Percentiles rank a stretch among this genome's conserved stretches.
phyloP scores from a whole-genome alignment of 2,113 vertebrate genomes.

The Sitta europaea region DNA sequence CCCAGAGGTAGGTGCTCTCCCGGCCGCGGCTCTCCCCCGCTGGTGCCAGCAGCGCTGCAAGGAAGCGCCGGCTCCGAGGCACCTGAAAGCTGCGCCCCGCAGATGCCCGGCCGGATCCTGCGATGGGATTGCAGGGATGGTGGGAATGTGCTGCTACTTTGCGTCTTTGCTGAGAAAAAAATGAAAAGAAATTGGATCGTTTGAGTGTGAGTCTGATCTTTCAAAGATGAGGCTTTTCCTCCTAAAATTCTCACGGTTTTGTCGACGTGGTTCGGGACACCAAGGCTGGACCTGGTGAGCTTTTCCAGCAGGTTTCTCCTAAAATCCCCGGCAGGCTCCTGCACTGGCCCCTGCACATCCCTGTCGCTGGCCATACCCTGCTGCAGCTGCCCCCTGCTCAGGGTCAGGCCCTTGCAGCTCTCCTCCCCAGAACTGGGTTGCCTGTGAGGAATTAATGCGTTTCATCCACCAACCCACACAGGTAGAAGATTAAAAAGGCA shows the following conservation, averaged over 20 bases:
- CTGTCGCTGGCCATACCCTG: rapidly evolving
- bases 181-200: rapidly evolving
- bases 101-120: background rate
- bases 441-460: rapidly evolving
- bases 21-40: too few species aligned
- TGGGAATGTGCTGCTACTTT: rapidly evolving
- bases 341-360: background rate
- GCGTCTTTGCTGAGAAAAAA: rapidly evolving
- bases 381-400: background rate
- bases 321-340: rapidly evolving
- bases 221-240: background rate
- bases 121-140: background rate
- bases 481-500: background rate
- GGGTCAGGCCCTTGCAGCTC: background rate
- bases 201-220: rapidly evolving
- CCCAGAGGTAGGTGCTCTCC: too few species aligned
- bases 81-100: background rate
- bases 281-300: background rate
- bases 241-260: rapidly evolving
- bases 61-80: background rate
- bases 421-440: background rate
- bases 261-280: rapidly evolving
- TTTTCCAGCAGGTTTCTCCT: background rate
- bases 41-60: background rate
- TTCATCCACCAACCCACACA: rapidly evolving